Evolutionary conservation across 2,113 vertebrate species (phyloP).

Genomic region (Xenopus tropicalis): UCB_Xtro_10.0 CM004445.2:81127001-81127500

Average conservation of each 20-base stretch:
- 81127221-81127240: background rate
- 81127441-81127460: too few species aligned
- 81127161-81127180: conserved; percentile 76
- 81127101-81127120: conserved; percentile 81
- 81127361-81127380: too few species aligned
- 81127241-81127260: background rate
- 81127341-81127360: too few species aligned
- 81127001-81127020: conserved; percentile 77
- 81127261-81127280: background rate
- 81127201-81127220: background rate
- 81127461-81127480: too few species aligned
- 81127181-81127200: conserved; percentile 42
- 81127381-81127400: too few species aligned
- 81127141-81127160: conserved; percentile 89
- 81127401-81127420: too few species aligned
- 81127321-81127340: too few species aligned
- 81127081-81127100: conserved; percentile 84
- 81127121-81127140: conserved; percentile 84
- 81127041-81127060: conserved; percentile 88
- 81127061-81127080: conserved; percentile 70
- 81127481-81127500: too few species aligned
- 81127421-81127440: too few species aligned
- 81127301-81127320: background rate
- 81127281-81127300: conserved; percentile 12
- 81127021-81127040: conserved; percentile 87